Evolutionary conservation across 1,140 invertebrate genomes (phyloP).

Genomic region (Luehdorfia chinensis): DNA sequence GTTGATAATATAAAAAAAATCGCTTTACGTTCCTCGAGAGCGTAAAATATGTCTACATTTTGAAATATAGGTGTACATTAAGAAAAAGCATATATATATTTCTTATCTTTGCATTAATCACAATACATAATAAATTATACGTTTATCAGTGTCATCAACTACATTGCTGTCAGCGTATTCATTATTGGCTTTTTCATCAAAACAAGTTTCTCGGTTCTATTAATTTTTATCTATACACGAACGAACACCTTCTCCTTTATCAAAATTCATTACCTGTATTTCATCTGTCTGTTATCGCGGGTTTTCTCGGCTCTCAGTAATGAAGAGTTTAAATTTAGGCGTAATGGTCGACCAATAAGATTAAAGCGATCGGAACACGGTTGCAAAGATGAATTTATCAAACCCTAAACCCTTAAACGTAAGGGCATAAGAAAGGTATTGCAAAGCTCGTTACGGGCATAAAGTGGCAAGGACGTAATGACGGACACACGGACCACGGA

Average conservation of each 20-base stretch:
- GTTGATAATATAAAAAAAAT: too few species aligned
- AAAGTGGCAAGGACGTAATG: conserved; percentile 55
- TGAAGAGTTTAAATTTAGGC: conserved; percentile 77
- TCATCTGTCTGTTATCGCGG: conserved; percentile 66
- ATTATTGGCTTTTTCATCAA: conserved; percentile 49
- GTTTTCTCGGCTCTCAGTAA: conserved; percentile 73
- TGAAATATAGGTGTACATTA: conserved; percentile 10
- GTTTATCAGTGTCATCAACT: conserved; percentile 24
- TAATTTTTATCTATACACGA: conserved; percentile 50
- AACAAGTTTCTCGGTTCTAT: conserved; percentile 51
- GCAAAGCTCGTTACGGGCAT: conserved; percentile 6
- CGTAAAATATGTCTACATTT: conserved; percentile 14
- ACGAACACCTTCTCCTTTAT: conserved; percentile 55
- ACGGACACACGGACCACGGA: conserved; percentile 67
- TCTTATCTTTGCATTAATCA: conserved; percentile 17
- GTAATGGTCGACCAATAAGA: conserved; percentile 76
- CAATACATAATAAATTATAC: conserved; percentile 6
- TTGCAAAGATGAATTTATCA: conserved; percentile 28
- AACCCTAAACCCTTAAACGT: conserved; percentile 22
- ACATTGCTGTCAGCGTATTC: conserved; percentile 37
- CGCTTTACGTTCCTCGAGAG: conserved; percentile 3
- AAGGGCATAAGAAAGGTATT: conserved; percentile 28
- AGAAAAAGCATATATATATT: conserved; percentile 12
- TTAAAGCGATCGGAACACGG: conserved; percentile 66
- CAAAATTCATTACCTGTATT: conserved; percentile 73